Base-by-base conservation (phyloP, 2,888 invertebrate species). In the Lochmaea capreae region DNA sequence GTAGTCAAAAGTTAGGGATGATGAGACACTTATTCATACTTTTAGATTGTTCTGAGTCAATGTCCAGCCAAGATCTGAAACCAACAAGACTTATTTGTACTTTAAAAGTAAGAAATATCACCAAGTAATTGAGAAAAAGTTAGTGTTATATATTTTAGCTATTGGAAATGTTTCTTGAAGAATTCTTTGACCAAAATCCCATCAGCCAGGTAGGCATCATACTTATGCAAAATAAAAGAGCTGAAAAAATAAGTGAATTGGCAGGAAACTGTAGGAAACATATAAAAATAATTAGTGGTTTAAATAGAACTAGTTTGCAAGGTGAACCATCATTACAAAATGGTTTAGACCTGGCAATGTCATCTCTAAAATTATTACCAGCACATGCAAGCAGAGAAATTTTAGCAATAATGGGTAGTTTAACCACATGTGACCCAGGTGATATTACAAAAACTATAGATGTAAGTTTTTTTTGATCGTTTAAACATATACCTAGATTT, bases 121-220 rank as follows among this genome's bases (percentile, higher is more conserved):
- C 52, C 14, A 63, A 67, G 14, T 67, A 11, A 46, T 12, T 22
- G n/a, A 22, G 14, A 46, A 12, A 39, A 14, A 57, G 18, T 65
- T 69, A 18, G 16, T 33, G 10, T 16, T 12, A 46, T 33, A 4
- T 42, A 63, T 69, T 63, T 69, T 71, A 97, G 96, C 89, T 98
- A 14, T 86, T 99, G 75, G 96, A 97, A 88, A 92, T 93, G 78
- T 99, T 99, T 87, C 92, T 99, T 73, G 96, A 97, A 81, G 98
- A 98, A 86, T 99, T 96, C 86, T 98, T 99, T 87, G 98, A 99
- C 87, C 97, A 98, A 87, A 99, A 99, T 88, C 99, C 99, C 11
- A 95, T 99, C 69, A 98, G 98, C 85, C 99, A 99, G 87, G 89
- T 99, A 78, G 99, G 99, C 33, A 89, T 99, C 52, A 94, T 99